Evolutionary conservation across 2,113 vertebrate genomes (phyloP).

Genomic region (Gobio gobio): DNA sequence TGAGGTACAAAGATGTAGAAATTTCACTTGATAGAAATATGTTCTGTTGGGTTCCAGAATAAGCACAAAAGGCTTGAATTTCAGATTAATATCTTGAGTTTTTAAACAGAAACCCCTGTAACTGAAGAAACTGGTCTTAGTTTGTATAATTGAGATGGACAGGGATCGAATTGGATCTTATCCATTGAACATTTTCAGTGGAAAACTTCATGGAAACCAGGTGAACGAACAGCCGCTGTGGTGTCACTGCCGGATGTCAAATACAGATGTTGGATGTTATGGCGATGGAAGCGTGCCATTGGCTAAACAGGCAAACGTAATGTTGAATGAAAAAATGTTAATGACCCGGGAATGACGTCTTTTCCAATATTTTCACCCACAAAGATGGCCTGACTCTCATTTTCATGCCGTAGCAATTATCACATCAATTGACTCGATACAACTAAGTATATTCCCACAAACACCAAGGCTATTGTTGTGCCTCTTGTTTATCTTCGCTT

Average conservation of each 20-base stretch:
- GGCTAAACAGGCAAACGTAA: slow-evolving; percentile 24
- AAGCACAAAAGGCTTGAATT: background rate
- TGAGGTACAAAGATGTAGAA: background rate
- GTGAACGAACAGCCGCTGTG: slow-evolving; percentile 18
- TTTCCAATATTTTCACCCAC: background rate
- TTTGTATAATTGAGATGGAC: slow-evolving; percentile 8
- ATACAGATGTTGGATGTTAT: slow-evolving; percentile 60
- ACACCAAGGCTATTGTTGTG: background rate
- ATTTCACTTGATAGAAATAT: background rate
- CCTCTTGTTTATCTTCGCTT: background rate
- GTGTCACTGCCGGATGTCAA: slow-evolving; percentile 44
- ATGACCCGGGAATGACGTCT: slow-evolving; percentile 4
- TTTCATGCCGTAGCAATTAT: slow-evolving; percentile 18
- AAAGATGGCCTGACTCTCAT: slow-evolving; percentile 20
- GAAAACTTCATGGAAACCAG: slow-evolving; percentile 11
- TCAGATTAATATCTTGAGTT: slow-evolving; percentile 18
- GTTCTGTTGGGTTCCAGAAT: background rate
- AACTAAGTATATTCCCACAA: background rate
- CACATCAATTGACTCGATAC: background rate
- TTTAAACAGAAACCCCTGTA: slow-evolving; percentile 1
- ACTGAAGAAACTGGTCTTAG: background rate
- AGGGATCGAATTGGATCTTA: background rate
- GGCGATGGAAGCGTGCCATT: slow-evolving; percentile 43
- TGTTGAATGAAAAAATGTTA: background rate
- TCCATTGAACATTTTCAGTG: slow-evolving; percentile 29